Percentiles rank a stretch among this genome's conserved stretches.
Conservation (phyloP, 2,797 vertebrate genomes). For the Gephyroberyx darwinii region DNA sequence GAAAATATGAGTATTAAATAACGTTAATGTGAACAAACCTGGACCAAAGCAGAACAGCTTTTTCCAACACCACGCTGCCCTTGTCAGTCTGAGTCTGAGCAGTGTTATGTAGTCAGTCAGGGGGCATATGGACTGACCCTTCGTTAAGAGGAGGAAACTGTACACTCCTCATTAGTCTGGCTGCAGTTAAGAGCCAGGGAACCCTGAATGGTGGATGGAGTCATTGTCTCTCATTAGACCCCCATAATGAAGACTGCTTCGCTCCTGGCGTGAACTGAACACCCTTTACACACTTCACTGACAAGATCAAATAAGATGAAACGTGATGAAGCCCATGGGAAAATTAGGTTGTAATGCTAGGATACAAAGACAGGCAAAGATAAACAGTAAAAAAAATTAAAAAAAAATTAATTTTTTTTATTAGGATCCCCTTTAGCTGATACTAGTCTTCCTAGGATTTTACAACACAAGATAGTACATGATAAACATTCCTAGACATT, state of each 20-base stretch:
- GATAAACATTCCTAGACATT: too few relatives aligned
- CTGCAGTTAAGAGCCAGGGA: conserved; percentile 69
- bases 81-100: conserved; percentile 51
- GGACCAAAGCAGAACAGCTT: conserved; percentile 28
- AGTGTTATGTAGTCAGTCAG: conserved; percentile 68
- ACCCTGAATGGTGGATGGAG: conserved; percentile 67
- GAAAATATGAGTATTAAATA: too few relatives aligned
- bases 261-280: conserved; percentile 67
- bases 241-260: conserved; percentile 75
- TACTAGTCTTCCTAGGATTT: too few relatives aligned
- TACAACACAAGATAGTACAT: too few relatives aligned
- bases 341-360: conserved; percentile 10
- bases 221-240: conserved; percentile 79
- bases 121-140: conserved; percentile 70
- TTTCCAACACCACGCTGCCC: conserved; percentile 46
- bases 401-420: not conserved
- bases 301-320: conserved; percentile 65
- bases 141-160: conserved; percentile 73
- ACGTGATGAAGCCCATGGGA: conserved; percentile 60
- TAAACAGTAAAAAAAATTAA: not conserved
- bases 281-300: conserved; percentile 44
- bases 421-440: too few relatives aligned
- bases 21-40: too few relatives aligned
- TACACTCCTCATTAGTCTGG: conserved; percentile 77
- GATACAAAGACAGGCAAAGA: conserved; percentile 10